Evolutionary conservation across 2,113 vertebrate genomes (phyloP).

Genomic region (Tenrec ecaudatus): DNA sequence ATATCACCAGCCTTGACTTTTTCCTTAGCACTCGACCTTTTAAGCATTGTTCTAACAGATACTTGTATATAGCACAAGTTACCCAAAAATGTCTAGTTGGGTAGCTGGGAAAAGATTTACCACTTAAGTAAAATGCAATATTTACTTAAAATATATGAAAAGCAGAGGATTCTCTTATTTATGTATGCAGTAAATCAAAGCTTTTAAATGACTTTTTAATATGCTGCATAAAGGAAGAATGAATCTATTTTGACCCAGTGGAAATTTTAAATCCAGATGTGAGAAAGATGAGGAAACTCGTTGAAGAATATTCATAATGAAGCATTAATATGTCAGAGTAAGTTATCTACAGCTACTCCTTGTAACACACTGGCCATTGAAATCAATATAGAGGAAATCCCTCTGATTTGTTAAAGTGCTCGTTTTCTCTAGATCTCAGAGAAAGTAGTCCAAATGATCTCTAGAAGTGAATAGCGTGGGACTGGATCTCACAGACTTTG

Average conservation of each 20-base stretch:
- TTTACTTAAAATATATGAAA: constrained; percentile 38
- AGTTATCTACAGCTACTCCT: neutral
- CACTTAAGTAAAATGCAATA: neutral
- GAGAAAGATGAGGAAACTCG: neutral
- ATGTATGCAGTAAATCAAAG: neutral
- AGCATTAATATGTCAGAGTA: neutral
- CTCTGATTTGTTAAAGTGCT: too few relatives aligned
- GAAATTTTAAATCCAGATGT: neutral
- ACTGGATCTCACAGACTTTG: too few relatives aligned
- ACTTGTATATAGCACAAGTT: neutral
- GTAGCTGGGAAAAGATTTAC: neutral
- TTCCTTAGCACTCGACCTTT: neutral
- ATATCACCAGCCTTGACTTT: neutral
- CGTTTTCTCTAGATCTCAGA: too few relatives aligned
- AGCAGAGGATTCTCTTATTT: neutral
- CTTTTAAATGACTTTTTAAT: neutral
- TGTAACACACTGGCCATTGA: neutral
- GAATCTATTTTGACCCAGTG: neutral
- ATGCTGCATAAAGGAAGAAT: neutral
- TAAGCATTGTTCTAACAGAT: neutral
- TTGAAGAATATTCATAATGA: neutral
- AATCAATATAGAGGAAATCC: neutral
- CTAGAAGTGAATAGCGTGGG: too few relatives aligned
- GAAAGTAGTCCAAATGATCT: too few relatives aligned
- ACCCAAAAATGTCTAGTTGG: constrained; percentile 1